Evolutionary conservation across 2,797 vertebrate species (phyloP).

Genomic region (Sciurus vulgaris): DNA sequence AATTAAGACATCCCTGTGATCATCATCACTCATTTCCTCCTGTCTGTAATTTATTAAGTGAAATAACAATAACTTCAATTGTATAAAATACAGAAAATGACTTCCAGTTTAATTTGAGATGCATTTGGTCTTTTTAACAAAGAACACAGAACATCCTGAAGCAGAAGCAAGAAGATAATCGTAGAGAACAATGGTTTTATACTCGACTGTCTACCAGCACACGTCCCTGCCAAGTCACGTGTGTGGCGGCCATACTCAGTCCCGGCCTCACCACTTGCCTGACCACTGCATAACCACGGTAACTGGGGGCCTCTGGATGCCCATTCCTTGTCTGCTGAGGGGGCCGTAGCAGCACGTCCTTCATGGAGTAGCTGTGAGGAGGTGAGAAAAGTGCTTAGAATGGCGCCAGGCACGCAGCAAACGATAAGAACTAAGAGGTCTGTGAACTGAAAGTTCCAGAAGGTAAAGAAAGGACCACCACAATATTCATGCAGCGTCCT

Average conservation of each 20-base stretch:
- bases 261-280: not conserved
- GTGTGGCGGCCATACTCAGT: not conserved
- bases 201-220: not conserved
- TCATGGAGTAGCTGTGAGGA: not conserved
- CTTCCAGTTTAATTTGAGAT: not conserved
- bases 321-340: too few species aligned
- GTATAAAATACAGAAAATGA: conserved; percentile 19
- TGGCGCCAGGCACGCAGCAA: not conserved
- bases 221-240: accelerated
- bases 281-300: not conserved
- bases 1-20: not conserved
- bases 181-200: not conserved
- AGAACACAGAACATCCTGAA: conserved; percentile 1
- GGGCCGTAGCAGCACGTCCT: too few species aligned
- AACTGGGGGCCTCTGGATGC: too few species aligned
- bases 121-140: conserved; percentile 21
- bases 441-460: not conserved
- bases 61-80: conserved; percentile 16
- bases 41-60: not conserved
- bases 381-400: not conserved
- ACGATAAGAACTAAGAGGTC: not conserved
- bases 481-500: not conserved
- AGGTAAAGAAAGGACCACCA: not conserved
- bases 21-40: not conserved
- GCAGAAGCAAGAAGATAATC: not conserved